Conservation (phyloP, 2,113 vertebrate genomes). For the Lanius collurio region DNA sequence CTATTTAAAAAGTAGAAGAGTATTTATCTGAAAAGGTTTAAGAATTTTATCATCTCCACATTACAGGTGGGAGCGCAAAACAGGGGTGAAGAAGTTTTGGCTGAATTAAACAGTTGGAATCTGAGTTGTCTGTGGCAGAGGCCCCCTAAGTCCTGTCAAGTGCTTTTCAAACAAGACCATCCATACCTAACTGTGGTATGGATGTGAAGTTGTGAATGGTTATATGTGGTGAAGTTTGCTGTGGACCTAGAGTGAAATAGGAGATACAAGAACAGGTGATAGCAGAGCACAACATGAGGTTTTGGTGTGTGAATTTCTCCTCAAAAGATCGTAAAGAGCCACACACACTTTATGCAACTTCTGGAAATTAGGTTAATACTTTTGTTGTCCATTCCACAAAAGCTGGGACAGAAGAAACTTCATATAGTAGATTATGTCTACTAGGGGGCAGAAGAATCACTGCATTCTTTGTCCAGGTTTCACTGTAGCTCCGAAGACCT, state of each 20-base stretch:
- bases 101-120: fast-evolving
- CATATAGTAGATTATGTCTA: background rate
- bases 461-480: background rate
- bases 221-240: background rate
- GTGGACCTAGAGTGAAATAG: background rate
- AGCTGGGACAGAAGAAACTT: background rate
- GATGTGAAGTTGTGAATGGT: background rate
- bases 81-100: background rate
- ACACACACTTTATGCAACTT: background rate
- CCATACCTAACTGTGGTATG: background rate
- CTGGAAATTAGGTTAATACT: background rate
- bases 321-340: background rate
- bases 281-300: background rate
- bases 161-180: background rate
- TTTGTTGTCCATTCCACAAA: background rate
- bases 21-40: background rate
- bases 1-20: background rate
- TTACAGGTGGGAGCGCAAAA: background rate
- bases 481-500: background rate
- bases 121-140: background rate
- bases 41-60: background rate
- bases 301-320: background rate
- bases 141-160: background rate
- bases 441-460: background rate
- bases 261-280: background rate